phyloP scores from a whole-genome alignment of 2,113 vertebrate genomes.

The Cygnus buccinator region DNA sequence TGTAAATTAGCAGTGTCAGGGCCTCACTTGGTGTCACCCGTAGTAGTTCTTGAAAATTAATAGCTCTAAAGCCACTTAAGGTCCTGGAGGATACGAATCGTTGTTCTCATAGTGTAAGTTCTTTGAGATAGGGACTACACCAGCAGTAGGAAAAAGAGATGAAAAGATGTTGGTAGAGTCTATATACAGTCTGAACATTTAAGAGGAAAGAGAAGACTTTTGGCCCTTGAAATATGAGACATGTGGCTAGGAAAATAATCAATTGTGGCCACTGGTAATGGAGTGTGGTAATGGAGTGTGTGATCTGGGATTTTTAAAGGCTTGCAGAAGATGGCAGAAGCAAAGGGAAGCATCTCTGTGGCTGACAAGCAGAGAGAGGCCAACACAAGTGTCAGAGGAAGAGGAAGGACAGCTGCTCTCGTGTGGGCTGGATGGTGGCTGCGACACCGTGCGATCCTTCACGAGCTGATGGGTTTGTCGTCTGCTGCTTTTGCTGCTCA shows the following conservation, averaged over 20 bases:
- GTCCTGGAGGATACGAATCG: background rate
- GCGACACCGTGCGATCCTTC: background rate
- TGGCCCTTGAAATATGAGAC: background rate
- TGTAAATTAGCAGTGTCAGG: background rate
- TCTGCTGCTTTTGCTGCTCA: background rate
- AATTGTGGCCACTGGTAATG: background rate
- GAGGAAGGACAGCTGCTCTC: background rate
- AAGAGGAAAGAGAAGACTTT: background rate
- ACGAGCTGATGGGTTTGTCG: background rate
- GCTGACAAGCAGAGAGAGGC: rapidly evolving
- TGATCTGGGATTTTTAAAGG: background rate
- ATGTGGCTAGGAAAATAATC: background rate
- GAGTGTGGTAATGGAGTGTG: background rate
- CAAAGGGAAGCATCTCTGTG: background rate
- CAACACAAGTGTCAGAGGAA: background rate
- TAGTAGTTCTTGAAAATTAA: background rate
- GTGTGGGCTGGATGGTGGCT: rapidly evolving
- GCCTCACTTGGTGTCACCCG: background rate
- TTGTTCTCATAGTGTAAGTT: background rate
- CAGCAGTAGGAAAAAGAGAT: background rate
- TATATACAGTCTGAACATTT: background rate
- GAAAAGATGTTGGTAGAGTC: background rate
- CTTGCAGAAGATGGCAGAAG: background rate
- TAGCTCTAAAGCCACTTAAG: background rate
- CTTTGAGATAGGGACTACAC: background rate